Evolutionary conservation across 1,140 invertebrate species (phyloP), one percentile per base, ranked within the genome.

Genomic region (Tetragnatha versicolor): DNA sequence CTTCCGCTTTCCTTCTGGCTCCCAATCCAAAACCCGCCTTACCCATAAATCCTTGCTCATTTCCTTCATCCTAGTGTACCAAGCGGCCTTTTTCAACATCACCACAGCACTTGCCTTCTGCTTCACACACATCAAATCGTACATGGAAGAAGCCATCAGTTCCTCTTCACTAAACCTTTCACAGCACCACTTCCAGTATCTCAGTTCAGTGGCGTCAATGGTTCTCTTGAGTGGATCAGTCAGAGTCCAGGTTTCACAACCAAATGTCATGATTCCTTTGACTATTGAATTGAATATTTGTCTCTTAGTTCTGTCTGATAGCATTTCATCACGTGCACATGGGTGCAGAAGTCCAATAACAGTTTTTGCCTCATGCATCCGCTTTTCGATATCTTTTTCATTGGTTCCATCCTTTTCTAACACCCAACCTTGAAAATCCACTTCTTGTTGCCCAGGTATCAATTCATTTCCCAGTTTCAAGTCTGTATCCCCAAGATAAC

Each of bases 171-270:
- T 27, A 12, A 25, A 27, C 3, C n/a, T 12, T 39, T 70, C 33
- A n/a, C 49, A 55, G 25, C 20, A 70, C 68, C 68, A 70, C 47
- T 55, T 70, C 68, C 68, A 70, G 7, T 70, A 70, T 37, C 20
- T 37, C 68, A 70, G 33, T 37, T 70, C 68, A 2, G 17, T n/a
- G 2, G 3, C 3, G 9, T 53, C 27, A 14, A 70, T 9, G 10
- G n/a, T 7, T 7, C 5, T 1, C 39, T 51, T 70, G 2, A 53
- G 17, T 5, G 53, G 20, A 0, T 70, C 51, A 0, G 68, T 53
- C 31, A 70, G 20, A 7, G 68, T 70, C 68, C 68, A 70, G 2
- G 45, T 70, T 31, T 70, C 68, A 14, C 68, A 70, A 1, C 68
- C 49, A 27, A 42, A 33, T n/a, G 22, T 27, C n/a, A 70, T 25